Conservation (phyloP, 2,888 invertebrate species). For the Carcina quercana region DNA sequence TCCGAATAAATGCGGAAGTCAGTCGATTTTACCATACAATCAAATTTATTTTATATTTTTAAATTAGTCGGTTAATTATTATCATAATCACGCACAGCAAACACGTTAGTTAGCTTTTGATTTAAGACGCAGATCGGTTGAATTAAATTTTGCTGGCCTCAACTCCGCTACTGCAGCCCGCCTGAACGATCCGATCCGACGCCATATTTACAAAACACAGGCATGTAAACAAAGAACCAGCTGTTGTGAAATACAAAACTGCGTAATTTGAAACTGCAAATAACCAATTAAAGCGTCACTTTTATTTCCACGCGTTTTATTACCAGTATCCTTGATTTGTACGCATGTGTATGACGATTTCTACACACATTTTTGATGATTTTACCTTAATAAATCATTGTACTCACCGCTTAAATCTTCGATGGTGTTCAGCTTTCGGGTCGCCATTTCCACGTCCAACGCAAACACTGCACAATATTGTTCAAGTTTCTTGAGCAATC, state of each 20-base stretch:
- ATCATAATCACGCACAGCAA: background rate
- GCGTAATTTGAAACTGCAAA: conserved; percentile 23
- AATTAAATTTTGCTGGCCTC: background rate
- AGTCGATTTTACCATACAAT: conserved; percentile 10
- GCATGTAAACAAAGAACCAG: conserved; percentile 28
- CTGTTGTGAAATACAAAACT: conserved; percentile 23
- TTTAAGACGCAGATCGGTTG: background rate
- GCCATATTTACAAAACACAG: conserved; percentile 7
- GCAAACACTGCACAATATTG: conserved; percentile 24
- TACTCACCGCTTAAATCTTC: conserved; percentile 69
- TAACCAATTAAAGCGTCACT: conserved; percentile 7
- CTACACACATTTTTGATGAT: conserved; percentile 36
- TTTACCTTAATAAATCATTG: conserved; percentile 49
- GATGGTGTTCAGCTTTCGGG: conserved; percentile 62
- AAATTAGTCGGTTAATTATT: conserved; percentile 20
- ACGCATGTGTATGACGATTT: conserved; percentile 32
- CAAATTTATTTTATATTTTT: conserved; percentile 12
- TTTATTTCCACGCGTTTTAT: conserved; percentile 15
- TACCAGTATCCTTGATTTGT: conserved; percentile 26
- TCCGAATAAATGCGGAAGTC: conserved; percentile 25
- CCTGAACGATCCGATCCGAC: background rate
- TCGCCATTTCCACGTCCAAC: conserved; percentile 44
- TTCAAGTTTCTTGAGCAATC: conserved; percentile 18
- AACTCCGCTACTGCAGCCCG: background rate
- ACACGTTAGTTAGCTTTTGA: background rate